Conservation (phyloP, 2,113 vertebrate species). For the Entelurus aequoreus region DNA sequence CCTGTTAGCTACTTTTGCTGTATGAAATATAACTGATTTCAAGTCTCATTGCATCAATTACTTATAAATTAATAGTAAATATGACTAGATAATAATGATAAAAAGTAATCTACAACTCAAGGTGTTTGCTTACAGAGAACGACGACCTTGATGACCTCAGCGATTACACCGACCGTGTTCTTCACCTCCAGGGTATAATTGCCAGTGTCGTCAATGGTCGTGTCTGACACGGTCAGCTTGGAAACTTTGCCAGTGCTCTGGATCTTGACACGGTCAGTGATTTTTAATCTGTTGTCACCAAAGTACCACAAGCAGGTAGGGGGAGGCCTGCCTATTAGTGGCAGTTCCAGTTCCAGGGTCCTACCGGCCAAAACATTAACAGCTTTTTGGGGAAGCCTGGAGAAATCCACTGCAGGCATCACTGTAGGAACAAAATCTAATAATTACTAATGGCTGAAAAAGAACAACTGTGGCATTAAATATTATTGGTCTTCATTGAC, state of each 20-base stretch:
- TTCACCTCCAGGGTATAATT: conserved; percentile 89
- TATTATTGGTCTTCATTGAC: too few relatives aligned
- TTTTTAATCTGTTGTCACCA: conserved; percentile 80
- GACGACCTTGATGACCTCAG: conserved; percentile 84
- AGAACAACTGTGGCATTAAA: not conserved
- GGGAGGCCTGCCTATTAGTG: conserved; percentile 87
- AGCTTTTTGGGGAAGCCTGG: conserved; percentile 88
- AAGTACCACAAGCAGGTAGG: conserved; percentile 90
- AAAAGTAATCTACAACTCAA: not conserved
- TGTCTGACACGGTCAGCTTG: conserved; percentile 85
- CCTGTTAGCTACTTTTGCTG: not conserved
- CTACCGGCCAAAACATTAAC: conserved; percentile 87
- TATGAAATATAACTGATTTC: not conserved
- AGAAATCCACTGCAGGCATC: conserved; percentile 85
- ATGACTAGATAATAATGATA: not conserved
- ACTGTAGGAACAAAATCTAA: conserved; percentile 63
- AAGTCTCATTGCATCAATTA: not conserved
- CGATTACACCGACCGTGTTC: conserved; percentile 81
- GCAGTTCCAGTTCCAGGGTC: conserved; percentile 85
- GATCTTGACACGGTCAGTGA: conserved; percentile 84
- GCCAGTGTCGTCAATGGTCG: conserved; percentile 88
- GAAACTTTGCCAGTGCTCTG: conserved; percentile 81
- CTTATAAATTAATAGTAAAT: too few relatives aligned
- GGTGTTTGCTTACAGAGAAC: conserved; percentile 83
- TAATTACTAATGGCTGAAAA: too few relatives aligned